Evolutionary conservation across 2,888 invertebrate genomes (phyloP).

Genomic region (Thumatha senex): DNA sequence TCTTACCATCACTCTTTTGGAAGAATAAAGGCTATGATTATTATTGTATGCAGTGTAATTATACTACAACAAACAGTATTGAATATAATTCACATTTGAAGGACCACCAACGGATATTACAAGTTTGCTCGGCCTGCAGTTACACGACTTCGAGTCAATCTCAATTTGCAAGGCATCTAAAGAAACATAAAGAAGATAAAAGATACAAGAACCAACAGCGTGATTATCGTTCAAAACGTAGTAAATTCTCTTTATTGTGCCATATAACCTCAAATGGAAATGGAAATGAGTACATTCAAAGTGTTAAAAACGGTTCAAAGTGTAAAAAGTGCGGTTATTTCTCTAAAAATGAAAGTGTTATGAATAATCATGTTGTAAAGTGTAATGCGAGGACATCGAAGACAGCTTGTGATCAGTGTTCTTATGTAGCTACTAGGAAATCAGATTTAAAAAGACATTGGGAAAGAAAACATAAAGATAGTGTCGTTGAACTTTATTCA

Average conservation of each 20-base stretch:
- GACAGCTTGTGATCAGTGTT: slow-evolving; percentile 42
- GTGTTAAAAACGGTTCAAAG: slow-evolving; percentile 8
- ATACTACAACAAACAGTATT: slow-evolving; percentile 12
- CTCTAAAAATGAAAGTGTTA: background rate
- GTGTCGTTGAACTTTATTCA: background rate
- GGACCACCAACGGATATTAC: slow-evolving; percentile 22
- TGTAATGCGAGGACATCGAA: slow-evolving; percentile 7
- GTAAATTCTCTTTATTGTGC: slow-evolving; percentile 59
- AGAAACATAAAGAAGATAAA: slow-evolving; percentile 57
- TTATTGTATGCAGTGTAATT: slow-evolving; percentile 56
- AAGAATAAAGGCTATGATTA: slow-evolving; percentile 38
- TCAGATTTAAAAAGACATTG: slow-evolving; percentile 50
- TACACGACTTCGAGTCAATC: slow-evolving; percentile 55
- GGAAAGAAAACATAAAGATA: slow-evolving; percentile 28
- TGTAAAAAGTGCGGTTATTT: slow-evolving; percentile 23
- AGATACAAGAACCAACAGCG: slow-evolving; percentile 59
- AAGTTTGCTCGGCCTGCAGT: slow-evolving; percentile 55
- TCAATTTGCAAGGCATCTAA: slow-evolving; percentile 49
- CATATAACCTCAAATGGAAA: slow-evolving; percentile 62
- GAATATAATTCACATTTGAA: slow-evolving; percentile 42
- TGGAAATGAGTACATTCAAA: background rate
- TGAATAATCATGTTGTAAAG: slow-evolving; percentile 15
- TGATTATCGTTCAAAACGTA: slow-evolving; percentile 56
- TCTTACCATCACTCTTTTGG: slow-evolving; percentile 20
- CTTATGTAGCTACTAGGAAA: slow-evolving; percentile 43